A percentile compares a stretch with the other conserved stretches of the same genome.
phyloP scores from a whole-genome alignment of 2,113 vertebrate genomes.

The Gallinago media region DNA sequence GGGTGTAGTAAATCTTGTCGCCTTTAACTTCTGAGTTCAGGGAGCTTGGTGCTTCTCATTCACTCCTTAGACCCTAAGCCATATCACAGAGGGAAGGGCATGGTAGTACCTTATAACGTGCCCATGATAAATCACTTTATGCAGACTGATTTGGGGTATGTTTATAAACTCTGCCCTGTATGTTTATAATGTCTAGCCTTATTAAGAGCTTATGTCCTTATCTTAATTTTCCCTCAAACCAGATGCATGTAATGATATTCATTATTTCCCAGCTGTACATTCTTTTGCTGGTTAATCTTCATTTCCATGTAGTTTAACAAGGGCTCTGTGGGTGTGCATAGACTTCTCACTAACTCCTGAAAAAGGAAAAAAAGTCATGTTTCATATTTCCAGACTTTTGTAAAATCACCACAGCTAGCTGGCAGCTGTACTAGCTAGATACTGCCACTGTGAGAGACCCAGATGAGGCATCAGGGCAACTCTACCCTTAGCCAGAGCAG shows the following conservation, averaged over 20 bases:
- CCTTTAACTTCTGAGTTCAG: background rate
- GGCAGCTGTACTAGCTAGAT: background rate
- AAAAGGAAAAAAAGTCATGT: background rate
- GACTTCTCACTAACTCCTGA: background rate
- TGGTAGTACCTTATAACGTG: background rate
- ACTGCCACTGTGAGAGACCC: background rate
- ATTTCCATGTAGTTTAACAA: slow-evolving; percentile 28
- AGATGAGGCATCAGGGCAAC: background rate
- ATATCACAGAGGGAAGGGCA: background rate
- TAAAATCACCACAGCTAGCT: background rate
- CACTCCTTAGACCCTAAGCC: background rate
- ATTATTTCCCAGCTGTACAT: slow-evolving; percentile 48
- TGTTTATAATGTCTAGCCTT: slow-evolving; percentile 56
- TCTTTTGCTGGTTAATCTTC: slow-evolving; percentile 46
- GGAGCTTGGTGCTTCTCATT: background rate
- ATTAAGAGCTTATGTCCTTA: slow-evolving; percentile 67
- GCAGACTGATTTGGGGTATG: background rate
- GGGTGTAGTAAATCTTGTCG: background rate
- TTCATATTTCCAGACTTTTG: background rate
- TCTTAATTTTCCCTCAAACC: slow-evolving; percentile 34
- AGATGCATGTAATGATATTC: slow-evolving; percentile 37
- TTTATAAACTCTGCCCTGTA: background rate
- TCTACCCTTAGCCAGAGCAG: background rate
- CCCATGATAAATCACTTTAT: background rate
- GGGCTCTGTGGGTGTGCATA: background rate